Evolutionary conservation across 2,888 invertebrate species (phyloP).

Genomic region (Heliconius ismenius): DNA sequence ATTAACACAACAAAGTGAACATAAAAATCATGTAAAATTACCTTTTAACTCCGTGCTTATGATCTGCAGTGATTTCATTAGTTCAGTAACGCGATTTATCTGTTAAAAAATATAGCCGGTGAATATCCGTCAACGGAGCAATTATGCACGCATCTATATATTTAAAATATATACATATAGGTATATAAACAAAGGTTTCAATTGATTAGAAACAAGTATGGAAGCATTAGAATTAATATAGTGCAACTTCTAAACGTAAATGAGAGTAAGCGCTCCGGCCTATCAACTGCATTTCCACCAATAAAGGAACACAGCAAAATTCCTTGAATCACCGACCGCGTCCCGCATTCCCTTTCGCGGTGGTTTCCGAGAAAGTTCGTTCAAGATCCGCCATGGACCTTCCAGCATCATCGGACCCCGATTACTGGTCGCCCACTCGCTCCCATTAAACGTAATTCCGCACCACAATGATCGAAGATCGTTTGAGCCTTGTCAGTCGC

Average conservation of each 20-base stretch:
- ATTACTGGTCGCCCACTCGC: slow-evolving; percentile 48
- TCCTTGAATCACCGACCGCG: slow-evolving; percentile 57
- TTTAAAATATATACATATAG: neutral
- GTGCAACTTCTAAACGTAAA: neutral
- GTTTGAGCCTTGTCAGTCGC: slow-evolving; percentile 72
- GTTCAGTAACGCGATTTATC: neutral
- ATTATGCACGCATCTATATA: too few relatives aligned
- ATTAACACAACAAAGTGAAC: neutral
- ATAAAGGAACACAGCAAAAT: slow-evolving; percentile 58
- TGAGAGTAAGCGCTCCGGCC: slow-evolving; percentile 17
- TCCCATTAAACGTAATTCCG: slow-evolving; percentile 61
- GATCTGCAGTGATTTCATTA: too few relatives aligned
- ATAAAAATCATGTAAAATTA: neutral
- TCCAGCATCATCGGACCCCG: slow-evolving; percentile 52
- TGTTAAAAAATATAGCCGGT: too few relatives aligned
- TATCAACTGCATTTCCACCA: slow-evolving; percentile 35
- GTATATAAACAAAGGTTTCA: neutral
- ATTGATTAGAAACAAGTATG: neutral
- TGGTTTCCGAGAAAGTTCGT: slow-evolving; percentile 65
- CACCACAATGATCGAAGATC: slow-evolving; percentile 68
- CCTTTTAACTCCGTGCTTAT: neutral
- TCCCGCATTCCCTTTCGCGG: slow-evolving; percentile 72
- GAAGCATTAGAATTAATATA: neutral
- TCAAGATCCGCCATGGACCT: slow-evolving; percentile 63
- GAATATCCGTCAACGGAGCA: too few relatives aligned